Evolutionary conservation across 2,888 invertebrate species (phyloP), one percentile per base, ranked within the genome.

Genomic region (Acleris literana): DNA sequence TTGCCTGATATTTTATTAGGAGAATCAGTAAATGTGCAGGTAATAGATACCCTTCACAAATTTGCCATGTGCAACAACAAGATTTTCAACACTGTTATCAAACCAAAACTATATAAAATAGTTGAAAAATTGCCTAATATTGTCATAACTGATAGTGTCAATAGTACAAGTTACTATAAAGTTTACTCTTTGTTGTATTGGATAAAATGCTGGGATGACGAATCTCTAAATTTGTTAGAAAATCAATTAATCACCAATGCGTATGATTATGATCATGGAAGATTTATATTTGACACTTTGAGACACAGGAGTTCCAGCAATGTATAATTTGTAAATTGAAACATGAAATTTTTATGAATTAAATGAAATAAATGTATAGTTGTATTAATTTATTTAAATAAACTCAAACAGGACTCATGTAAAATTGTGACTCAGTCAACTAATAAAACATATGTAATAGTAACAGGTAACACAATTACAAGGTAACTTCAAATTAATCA

Each of bases 1-100:
- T 79, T 95, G 69, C 94, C 95, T 0, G 89, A 93, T 69, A 88
- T 95, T 67, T 82, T 95, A 56, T 84, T 94, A 67, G 84, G 90
- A n/a, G 77, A 87, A 49, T 86, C 80, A 57, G 72, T 95, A 7
- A 90, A 91, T 48, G 79, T 87, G 49, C 85, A 93, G 72, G 93
- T 93, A 4, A 78, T 95, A n/a, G 77, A 93, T 63, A 93, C 93
- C 6, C 85, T 95, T 69, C 92, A 94, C 17, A 89, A 92, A 69
- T 92, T 95, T 78, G 94, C 94, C 20, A 92, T 94, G 58, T 92
- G 93, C 61, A 93, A 90, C 70, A 94, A 94, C 75, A 68, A 64
- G 17, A 80, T 84, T 13, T 94, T 95, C 69, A 89, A 94, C 71
- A 70, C 79, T 6, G 86, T 93, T 0, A 76, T 95, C 1, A 84